These are phyloP conservation scores for Drosophila albomicans DNA, from an alignment of 1,140 invertebrate species.

Conservation along the genomic window DNA sequence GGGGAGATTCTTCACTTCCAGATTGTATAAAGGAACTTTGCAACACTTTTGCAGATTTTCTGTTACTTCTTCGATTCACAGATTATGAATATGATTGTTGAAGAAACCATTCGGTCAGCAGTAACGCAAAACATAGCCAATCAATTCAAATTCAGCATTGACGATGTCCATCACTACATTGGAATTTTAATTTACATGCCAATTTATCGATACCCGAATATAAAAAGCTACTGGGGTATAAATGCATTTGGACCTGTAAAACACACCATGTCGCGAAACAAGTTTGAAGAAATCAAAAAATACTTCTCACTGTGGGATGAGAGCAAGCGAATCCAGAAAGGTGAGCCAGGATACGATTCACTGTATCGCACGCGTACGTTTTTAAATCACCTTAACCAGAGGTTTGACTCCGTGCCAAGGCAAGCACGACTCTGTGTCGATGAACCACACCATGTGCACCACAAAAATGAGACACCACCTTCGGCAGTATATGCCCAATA, in stretches of 20 bases:
- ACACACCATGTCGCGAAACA: constrained; percentile 26
- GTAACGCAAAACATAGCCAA: constrained; percentile 23
- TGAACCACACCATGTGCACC: too few species aligned
- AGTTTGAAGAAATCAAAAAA: constrained; percentile 37
- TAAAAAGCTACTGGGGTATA: constrained; percentile 37
- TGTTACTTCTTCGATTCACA: neutral
- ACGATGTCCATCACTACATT: constrained; percentile 35
- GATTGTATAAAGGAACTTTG: too few species aligned
- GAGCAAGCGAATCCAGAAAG: constrained; percentile 37
- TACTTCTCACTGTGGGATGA: constrained; percentile 42
- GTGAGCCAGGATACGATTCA: constrained; percentile 46
- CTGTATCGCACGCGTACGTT: constrained; percentile 39
- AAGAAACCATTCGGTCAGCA: constrained; percentile 31
- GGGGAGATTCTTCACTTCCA: too few species aligned
- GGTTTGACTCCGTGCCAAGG: too few species aligned
- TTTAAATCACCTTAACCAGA: neutral
- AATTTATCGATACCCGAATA: constrained; percentile 40
- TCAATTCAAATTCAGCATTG: constrained; percentile 36
- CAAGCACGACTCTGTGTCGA: too few species aligned
- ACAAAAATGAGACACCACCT: too few species aligned
- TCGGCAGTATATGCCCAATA: too few species aligned
- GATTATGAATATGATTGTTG: constrained; percentile 35
- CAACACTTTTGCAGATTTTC: too few species aligned
- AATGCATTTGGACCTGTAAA: constrained; percentile 35
- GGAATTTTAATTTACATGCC: constrained; percentile 42